Evolutionary conservation across 2,888 invertebrate genomes (phyloP).

Genomic region (Sceliomorpha sp.): DNA sequence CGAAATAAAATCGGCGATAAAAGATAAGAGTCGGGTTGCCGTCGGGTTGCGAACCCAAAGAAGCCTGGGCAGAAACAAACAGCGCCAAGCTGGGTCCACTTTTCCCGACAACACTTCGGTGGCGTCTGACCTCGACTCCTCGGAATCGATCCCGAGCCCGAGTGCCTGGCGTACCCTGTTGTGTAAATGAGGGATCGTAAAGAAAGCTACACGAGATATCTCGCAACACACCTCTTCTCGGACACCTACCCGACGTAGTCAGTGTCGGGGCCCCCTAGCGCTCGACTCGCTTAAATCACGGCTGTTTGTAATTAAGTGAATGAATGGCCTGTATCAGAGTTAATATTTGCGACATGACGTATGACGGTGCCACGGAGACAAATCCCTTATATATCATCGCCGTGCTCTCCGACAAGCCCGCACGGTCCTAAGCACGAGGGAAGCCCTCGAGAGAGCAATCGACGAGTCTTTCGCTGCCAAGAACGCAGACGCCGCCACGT

Average conservation of each 20-base stretch:
- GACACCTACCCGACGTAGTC: slow-evolving; percentile 67
- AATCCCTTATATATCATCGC: slow-evolving; percentile 80
- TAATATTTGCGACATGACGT: slow-evolving; percentile 80
- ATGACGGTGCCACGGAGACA: slow-evolving; percentile 78
- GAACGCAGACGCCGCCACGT: slow-evolving; percentile 6
- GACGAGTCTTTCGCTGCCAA: slow-evolving; percentile 37
- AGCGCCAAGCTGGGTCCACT: slow-evolving; percentile 25
- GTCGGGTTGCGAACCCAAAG: no score
- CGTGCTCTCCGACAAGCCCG: slow-evolving; percentile 66
- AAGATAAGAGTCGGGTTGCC: no score
- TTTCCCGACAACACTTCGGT: slow-evolving; percentile 13
- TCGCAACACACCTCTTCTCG: slow-evolving; percentile 67
- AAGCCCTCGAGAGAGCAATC: slow-evolving; percentile 41
- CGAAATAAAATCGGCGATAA: no score
- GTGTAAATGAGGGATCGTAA: slow-evolving; percentile 76
- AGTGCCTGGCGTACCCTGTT: slow-evolving; percentile 68
- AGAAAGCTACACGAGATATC: slow-evolving; percentile 67
- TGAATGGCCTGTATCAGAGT: slow-evolving; percentile 80
- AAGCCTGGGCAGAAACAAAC: no score
- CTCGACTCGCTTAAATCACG: slow-evolving; percentile 78
- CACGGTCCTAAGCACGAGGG: slow-evolving; percentile 38
- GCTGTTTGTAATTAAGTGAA: slow-evolving; percentile 81
- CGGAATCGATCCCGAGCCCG: slow-evolving; percentile 55
- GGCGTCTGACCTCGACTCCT: slow-evolving; percentile 25
- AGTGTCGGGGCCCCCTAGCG: slow-evolving; percentile 72